These are phyloP conservation scores for Lepidurus arcticus DNA, from an alignment of 1,140 invertebrate genomes.

Conservation along the genomic window DNA sequence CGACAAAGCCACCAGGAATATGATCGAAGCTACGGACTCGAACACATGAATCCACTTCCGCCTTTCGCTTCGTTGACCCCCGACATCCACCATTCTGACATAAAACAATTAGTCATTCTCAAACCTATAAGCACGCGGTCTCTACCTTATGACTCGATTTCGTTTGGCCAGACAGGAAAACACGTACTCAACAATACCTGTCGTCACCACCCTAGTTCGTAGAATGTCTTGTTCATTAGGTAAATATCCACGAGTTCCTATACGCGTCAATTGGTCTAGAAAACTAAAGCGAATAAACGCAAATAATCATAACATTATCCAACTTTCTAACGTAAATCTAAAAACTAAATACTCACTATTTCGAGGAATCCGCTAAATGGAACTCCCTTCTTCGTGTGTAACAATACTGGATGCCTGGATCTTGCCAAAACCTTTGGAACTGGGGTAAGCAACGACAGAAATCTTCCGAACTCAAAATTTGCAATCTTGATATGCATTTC, in stretches of 20 bases:
- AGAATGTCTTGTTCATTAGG: slow-evolving; percentile 95
- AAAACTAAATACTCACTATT: slow-evolving; percentile 49
- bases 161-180: too few species aligned
- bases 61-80: slow-evolving; percentile 54
- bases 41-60: slow-evolving; percentile 59
- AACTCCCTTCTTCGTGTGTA: slow-evolving; percentile 62
- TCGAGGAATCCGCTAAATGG: slow-evolving; percentile 63
- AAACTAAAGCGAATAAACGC: slow-evolving; percentile 58
- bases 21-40: slow-evolving; percentile 58
- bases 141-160: background rate
- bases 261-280: slow-evolving; percentile 79
- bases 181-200: too few species aligned
- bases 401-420: slow-evolving; percentile 61
- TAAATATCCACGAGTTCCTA: slow-evolving; percentile 82
- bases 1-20: slow-evolving; percentile 54
- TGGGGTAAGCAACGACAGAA: slow-evolving; percentile 53
- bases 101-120: background rate
- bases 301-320: background rate
- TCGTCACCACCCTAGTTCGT: slow-evolving; percentile 42
- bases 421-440: slow-evolving; percentile 57
- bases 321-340: background rate
- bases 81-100: slow-evolving; percentile 55
- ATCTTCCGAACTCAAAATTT: background rate
- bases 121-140: background rate
- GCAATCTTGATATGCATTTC: background rate